Evolutionary conservation across 2,113 vertebrate species (phyloP), one percentile per base, ranked within the genome.

Genomic region (Aepyceros melampus): DNA sequence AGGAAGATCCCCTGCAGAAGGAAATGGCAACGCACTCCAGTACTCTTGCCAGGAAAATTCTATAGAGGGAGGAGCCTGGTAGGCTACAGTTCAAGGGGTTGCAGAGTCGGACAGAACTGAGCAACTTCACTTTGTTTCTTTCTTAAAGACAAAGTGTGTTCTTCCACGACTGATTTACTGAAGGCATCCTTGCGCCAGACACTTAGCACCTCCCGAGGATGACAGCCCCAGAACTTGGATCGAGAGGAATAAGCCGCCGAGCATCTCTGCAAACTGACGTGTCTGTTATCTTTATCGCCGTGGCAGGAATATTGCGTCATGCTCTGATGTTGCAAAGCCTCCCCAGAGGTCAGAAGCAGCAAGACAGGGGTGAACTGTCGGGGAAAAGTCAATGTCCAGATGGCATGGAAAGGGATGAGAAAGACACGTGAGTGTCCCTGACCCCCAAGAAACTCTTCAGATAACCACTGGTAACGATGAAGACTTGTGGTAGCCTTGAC

Each of bases 131-230:
- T n/a, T n/a, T 67, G 8, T 36, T 67, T 67, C 62, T 67, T 67
- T n/a, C 33, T 64, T 23, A 51, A 87, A 17, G 23, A 19, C 25
- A 51, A 47, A 56, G 15, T 15, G 7, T 11, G 4, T 43, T 31
- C 7, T 40, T 62, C 55, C 25, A 33, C 16, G 8, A 33, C 33
- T n/a, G 27, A 87, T 14, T 13, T 33, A 16, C 14, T 8, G 31
- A 29, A 2, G 16, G 5, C 29, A n/a, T n/a, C 29, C 14, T 64
- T 14, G 2, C 1, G 7, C 11, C 0, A 0, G 2, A 9, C 5
- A 51, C 45, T 31, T 21, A 27, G 15, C 5, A 17, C 16, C 40
- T 21, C 9, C 6, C 4, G 6, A 62, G 1, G 43, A 49, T 2
- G 11, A 21, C 10, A 11, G 45, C n/a, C 9, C 33, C 43, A 27